phyloP scores from a whole-genome alignment of 1,140 invertebrate species.

The Diabrotica virgifera region DNA sequence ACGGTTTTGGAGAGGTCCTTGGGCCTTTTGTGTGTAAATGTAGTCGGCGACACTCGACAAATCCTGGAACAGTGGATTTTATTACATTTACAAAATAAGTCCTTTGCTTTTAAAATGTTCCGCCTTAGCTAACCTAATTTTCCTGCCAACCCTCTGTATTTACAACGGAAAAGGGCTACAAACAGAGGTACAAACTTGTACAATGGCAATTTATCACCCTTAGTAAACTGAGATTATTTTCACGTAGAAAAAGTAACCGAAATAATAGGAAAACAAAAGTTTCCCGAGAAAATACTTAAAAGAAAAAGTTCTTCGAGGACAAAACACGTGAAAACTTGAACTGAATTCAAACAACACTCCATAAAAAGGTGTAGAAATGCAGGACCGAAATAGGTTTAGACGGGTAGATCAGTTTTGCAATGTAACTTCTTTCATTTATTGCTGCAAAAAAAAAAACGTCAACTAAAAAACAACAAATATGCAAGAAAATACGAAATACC shows the following conservation, averaged over 20 bases:
- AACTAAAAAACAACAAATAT: no score
- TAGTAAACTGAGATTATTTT: background rate
- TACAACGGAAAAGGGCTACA: background rate
- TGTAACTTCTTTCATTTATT: no score
- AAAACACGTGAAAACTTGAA: background rate
- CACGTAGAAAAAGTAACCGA: slow-evolving; percentile 2
- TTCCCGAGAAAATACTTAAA: background rate
- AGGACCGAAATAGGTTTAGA: background rate
- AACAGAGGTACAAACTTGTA: background rate
- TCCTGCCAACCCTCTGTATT: slow-evolving; percentile 1
- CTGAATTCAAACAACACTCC: background rate
- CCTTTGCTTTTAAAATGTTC: background rate
- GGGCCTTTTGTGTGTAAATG: no score
- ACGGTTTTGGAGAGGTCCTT: no score
- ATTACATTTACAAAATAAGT: background rate
- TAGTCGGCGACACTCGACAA: background rate
- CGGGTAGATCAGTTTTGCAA: no score
- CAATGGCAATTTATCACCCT: background rate
- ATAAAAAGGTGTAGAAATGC: background rate
- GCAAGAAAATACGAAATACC: no score
- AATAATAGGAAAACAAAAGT: background rate
- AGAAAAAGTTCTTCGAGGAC: slow-evolving; percentile 2
- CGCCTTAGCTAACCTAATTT: slow-evolving; percentile 2
- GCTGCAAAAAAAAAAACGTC: no score
- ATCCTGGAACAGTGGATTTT: background rate